These are phyloP conservation scores for Palythoa heliodiscus DNA, from an alignment of 92 coral and sea anemone species.

Conservation along the genomic window DNA sequence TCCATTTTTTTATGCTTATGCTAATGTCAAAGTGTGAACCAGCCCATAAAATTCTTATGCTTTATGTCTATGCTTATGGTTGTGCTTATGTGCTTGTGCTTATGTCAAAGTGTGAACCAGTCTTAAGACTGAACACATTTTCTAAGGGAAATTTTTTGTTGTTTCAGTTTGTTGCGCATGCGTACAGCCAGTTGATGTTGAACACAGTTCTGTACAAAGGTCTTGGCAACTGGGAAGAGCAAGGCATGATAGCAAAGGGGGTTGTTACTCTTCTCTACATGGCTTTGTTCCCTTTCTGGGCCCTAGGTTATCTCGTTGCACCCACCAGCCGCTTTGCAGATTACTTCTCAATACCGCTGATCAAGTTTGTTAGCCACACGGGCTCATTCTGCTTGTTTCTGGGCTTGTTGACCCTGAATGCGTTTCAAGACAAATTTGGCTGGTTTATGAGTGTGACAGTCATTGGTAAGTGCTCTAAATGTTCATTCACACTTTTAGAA, in stretches of 20 bases:
- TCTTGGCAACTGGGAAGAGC: conserved; percentile 55
- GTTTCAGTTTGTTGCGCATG: conserved; percentile 88
- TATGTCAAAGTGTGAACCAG: too few species aligned
- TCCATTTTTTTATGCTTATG: too few species aligned
- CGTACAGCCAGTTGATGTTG: conserved; percentile 87
- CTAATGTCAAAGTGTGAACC: too few species aligned
- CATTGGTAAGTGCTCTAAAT: conserved; percentile 17
- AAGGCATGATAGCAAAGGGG: conserved; percentile 17
- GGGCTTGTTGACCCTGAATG: conserved; percentile 35
- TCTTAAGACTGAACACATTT: neutral
- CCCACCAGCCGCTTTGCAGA: conserved; percentile 36
- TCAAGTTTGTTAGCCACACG: conserved; percentile 55
- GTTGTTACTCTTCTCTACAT: conserved; percentile 1
- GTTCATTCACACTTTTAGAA: too few species aligned
- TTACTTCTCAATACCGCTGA: conserved; percentile 41
- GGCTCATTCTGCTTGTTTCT: conserved; percentile 54
- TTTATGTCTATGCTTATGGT: too few species aligned
- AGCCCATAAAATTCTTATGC: too few species aligned
- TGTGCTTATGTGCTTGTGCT: too few species aligned
- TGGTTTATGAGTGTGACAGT: conserved; percentile 31
- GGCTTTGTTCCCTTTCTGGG: conserved; percentile 36
- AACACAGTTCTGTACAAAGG: conserved; percentile 78
- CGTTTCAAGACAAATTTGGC: conserved; percentile 51
- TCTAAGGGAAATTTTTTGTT: neutral
- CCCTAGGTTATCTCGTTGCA: conserved; percentile 23